Evolutionary conservation across 2,113 vertebrate genomes (phyloP).

Genomic region (Phoenicopterus ruber): DNA sequence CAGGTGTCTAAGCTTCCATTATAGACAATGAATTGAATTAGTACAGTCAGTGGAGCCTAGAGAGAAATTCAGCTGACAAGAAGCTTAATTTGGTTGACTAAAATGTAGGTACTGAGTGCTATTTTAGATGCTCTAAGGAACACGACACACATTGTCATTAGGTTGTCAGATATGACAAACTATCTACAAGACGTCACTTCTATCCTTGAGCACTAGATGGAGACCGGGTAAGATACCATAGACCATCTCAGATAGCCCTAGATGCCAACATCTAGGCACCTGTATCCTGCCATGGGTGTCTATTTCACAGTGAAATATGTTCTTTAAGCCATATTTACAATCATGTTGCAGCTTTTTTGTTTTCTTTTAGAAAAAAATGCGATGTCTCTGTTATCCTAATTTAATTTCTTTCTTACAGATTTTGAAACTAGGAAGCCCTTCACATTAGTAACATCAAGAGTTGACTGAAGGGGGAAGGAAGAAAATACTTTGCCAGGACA

Average conservation of each 20-base stretch:
- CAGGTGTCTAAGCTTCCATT: neutral
- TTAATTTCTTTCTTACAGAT: neutral
- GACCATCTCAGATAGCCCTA: neutral
- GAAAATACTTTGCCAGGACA: neutral
- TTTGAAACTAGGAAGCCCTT: neutral
- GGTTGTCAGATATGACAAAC: neutral
- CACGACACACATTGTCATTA: neutral
- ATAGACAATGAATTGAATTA: neutral
- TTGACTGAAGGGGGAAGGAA: neutral
- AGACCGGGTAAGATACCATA: neutral
- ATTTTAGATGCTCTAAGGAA: neutral
- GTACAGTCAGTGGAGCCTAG: neutral
- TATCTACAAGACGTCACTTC: neutral
- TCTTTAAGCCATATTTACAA: neutral
- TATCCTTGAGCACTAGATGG: neutral
- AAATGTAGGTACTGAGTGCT: neutral
- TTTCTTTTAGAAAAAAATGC: neutral
- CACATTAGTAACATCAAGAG: neutral
- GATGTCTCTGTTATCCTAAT: neutral
- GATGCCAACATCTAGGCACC: neutral
- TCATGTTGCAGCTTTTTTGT: neutral
- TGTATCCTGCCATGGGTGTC: neutral
- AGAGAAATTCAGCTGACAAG: slow-evolving; percentile 4
- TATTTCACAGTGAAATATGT: neutral
- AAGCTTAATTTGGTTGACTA: neutral